Conservation (phyloP, 2,113 vertebrate genomes). For the Condylura cristata region DNA sequence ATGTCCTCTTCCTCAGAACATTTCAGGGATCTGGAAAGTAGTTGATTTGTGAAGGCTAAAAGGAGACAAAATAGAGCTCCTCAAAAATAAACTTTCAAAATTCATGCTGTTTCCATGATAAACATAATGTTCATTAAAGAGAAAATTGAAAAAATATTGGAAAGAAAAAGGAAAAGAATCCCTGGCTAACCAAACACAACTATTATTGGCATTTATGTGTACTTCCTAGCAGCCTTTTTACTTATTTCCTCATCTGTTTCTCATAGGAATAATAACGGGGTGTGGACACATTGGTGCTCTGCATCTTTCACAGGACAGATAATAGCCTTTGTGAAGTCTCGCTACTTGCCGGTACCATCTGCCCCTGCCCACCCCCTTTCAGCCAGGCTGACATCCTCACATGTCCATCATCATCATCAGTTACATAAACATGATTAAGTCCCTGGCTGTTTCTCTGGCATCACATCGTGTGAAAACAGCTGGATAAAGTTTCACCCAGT, state of each 20-base stretch:
- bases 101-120: background rate
- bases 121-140: slow-evolving; percentile 6
- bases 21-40: slow-evolving; percentile 6
- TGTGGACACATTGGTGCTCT: background rate
- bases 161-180: background rate
- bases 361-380: background rate
- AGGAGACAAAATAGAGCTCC: background rate
- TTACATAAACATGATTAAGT: background rate
- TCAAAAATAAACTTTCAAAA: background rate
- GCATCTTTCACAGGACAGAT: background rate
- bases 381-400: background rate
- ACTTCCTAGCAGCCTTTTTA: background rate
- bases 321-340: background rate
- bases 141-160: slow-evolving; percentile 10
- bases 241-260: background rate
- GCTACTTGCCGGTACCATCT: background rate
- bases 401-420: background rate
- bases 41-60: background rate
- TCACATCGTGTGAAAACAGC: background rate
- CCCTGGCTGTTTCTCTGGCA: slow-evolving; percentile 32
- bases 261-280: background rate
- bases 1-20: background rate
- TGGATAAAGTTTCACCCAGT: slow-evolving; percentile 17
- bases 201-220: background rate
- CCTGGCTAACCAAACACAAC: background rate